Evolutionary conservation across 2,113 vertebrate species (phyloP).

Genomic region (Pardalotus punctatus): DNA sequence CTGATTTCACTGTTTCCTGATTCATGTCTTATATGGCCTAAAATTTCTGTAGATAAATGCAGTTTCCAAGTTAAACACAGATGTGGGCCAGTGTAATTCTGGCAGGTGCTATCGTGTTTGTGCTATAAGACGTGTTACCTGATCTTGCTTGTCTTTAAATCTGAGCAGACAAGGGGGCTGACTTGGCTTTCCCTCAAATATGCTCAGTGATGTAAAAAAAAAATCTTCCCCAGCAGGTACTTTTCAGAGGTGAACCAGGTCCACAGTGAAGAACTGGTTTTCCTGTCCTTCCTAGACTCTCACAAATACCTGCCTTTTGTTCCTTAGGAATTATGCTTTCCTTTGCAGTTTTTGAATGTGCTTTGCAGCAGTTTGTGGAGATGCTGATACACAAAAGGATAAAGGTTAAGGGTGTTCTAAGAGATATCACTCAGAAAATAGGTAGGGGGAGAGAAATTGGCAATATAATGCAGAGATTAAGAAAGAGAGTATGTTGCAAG

Average conservation of each 20-base stretch:
- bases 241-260: neutral
- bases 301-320: neutral
- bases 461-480: neutral
- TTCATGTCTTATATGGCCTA: neutral
- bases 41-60: slow-evolving; percentile 36
- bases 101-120: neutral
- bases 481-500: neutral
- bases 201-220: neutral
- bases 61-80: slow-evolving; percentile 43
- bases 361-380: neutral
- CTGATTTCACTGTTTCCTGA: slow-evolving; percentile 11
- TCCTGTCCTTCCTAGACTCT: neutral
- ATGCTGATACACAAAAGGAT: neutral
- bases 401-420: slow-evolving; percentile 25
- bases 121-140: neutral
- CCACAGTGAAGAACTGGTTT: neutral
- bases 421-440: neutral
- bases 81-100: slow-evolving; percentile 18
- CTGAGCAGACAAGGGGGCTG: neutral
- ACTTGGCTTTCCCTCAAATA: neutral
- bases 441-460: neutral
- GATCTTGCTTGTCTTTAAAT: neutral
- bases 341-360: slow-evolving; percentile 1
- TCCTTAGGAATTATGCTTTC: neutral
- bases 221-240: neutral